Conservation (phyloP, 2,797 vertebrate species). For the Gastrophryne carolinensis region DNA sequence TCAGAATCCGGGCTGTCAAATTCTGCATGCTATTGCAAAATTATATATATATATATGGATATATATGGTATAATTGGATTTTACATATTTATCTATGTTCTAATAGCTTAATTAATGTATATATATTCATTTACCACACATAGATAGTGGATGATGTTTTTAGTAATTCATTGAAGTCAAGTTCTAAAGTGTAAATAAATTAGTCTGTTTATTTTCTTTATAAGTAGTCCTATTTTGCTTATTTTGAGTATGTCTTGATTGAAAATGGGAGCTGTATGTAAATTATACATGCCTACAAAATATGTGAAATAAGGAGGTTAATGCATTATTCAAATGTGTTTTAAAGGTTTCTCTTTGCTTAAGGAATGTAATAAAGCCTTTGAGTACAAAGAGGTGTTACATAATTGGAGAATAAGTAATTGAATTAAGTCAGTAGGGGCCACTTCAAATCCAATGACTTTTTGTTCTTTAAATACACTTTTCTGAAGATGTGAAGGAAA, state of each 20-base stretch:
- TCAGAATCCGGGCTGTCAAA: no score
- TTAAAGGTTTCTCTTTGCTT: slow-evolving; percentile 13
- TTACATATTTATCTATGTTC: no score
- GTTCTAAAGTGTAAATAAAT: no score
- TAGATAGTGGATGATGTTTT: no score
- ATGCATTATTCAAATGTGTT: slow-evolving; percentile 12
- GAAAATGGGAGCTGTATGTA: neutral
- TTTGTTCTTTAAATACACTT: slow-evolving; percentile 34
- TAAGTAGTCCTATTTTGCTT: neutral
- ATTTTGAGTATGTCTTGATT: neutral
- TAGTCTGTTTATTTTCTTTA: no score
- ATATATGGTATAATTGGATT: no score
- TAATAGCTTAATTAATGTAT: no score
- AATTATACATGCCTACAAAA: neutral
- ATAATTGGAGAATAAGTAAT: slow-evolving; percentile 37
- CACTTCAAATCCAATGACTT: slow-evolving; percentile 35
- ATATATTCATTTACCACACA: no score
- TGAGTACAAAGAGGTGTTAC: neutral
- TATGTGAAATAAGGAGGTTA: neutral
- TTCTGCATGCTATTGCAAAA: neutral
- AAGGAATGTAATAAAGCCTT: slow-evolving; percentile 19
- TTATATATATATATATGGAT: no score
- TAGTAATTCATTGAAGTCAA: no score
- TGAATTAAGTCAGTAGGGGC: slow-evolving; percentile 36
- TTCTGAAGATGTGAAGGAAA: neutral